Percentiles rank a stretch among this genome's conserved stretches.
These are phyloP conservation scores for Graphium colonna DNA, from an alignment of 2,888 invertebrate genomes.

Conservation along the genomic window DNA sequence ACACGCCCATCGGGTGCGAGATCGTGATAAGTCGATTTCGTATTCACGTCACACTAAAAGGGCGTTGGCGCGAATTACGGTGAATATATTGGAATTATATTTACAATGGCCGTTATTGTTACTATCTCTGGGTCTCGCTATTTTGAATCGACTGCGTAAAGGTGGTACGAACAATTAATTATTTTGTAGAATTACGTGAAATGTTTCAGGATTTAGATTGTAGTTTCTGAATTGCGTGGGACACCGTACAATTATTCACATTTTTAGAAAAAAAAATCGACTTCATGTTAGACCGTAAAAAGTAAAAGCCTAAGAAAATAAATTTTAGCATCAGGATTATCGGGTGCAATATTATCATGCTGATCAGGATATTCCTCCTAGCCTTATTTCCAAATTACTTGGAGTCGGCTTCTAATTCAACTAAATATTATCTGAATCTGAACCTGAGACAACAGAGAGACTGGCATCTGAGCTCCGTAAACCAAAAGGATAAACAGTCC, in stretches of 20 bases:
- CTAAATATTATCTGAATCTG: no score
- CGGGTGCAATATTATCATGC: not conserved
- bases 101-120: not conserved
- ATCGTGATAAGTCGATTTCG: conserved; percentile 58
- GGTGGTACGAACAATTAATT: no score
- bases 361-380: no score
- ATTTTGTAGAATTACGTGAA: not conserved
- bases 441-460: no score
- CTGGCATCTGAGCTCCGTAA: no score
- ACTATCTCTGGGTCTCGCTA: not conserved
- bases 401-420: no score
- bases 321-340: not conserved
- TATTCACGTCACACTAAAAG: conserved; percentile 55
- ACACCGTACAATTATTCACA: not conserved
- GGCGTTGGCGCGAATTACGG: conserved; percentile 24
- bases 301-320: not conserved
- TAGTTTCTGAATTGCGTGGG: not conserved
- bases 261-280: not conserved
- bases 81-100: conserved; percentile 69
- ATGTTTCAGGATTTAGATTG: not conserved
- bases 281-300: not conserved
- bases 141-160: no score
- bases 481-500: no score
- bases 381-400: no score
- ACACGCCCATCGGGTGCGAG: conserved; percentile 44